phyloP scores from a whole-genome alignment of 2,797 vertebrate species.

The Aythya fuligula region DNA sequence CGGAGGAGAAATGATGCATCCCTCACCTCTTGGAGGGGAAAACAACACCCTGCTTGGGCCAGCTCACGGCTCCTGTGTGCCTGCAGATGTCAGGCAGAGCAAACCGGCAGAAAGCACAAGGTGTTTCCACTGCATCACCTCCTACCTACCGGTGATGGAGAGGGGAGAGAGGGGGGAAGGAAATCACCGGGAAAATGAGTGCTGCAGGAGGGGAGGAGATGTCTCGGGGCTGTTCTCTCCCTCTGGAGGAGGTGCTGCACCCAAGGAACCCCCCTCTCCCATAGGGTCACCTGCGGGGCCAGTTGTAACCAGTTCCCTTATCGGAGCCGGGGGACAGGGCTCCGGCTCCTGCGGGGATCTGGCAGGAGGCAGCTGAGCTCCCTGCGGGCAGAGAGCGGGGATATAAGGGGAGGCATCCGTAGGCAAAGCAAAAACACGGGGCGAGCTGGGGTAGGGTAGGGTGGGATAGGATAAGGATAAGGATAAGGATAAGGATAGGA shows the following conservation, averaged over 20 bases:
- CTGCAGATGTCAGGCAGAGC: neutral
- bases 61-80: neutral
- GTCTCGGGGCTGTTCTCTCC: neutral
- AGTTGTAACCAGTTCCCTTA: constrained; percentile 24
- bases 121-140: neutral
- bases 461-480: neutral
- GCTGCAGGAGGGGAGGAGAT: neutral
- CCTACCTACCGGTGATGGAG: neutral
- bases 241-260: neutral
- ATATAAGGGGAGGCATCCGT: neutral
- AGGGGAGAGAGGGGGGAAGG: neutral
- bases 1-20: neutral
- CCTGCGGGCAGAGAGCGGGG: neutral
- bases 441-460: neutral
- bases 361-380: constrained; percentile 15
- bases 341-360: neutral
- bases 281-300: neutral
- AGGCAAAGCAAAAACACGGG: neutral
- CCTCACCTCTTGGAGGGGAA: neutral
- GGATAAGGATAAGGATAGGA: neutral
- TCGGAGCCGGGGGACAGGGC: neutral
- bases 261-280: neutral
- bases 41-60: neutral
- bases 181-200: neutral
- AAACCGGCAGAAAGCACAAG: neutral